Evolutionary conservation across 2,113 vertebrate genomes (phyloP), one percentile per base, ranked within the genome.

Genomic region (Brachionichthys hirsutus): DNA sequence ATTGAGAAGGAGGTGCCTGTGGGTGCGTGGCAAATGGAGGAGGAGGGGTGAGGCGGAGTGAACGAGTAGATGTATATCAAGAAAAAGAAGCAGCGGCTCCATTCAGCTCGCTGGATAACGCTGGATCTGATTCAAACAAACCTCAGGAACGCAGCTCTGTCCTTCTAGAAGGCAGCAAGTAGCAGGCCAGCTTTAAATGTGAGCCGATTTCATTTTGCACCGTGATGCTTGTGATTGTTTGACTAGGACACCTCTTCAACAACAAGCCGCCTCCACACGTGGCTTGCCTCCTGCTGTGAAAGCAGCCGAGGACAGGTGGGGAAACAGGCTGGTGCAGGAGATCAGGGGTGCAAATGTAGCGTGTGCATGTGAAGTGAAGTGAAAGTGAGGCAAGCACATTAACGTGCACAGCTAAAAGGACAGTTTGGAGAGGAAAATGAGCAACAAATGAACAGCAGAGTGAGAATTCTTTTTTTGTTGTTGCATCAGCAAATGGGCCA

Each of bases 21-120:
- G 43, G 22, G n/a, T 53, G 61, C 44, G 67, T 22, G 53, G 7
- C 4, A 43, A 20, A 50, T 1, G 16, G 48, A 43, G 41, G 54
- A 55, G n/a, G 54, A 47, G 66, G 65, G 57, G 75, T 69, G 80
- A 80, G 81, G 80, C 76, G 53, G 46, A 70, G 48, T 77, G 14
- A 75, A 70, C 61, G 61, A 69, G 38, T 47, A 40, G 61, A 80
- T 73, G 17, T 49, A 50, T 47, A 66, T 71, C 47, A 59, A 53
- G 64, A 60, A 4, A 36, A 0, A 65, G 44, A 59, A 41, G 6
- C 44, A 8, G 9, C 3, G 12, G 19, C 34, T 38, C 34, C n/a
- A 44, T 74, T 74, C 54, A 30, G 66, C 55, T 42, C 67, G 35
- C 18, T 40, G 41, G 6, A 34, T 9, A 16, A 17, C 50, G 68